phyloP scores from a whole-genome alignment of 2,113 vertebrate genomes.

The Desmodus rotundus region DNA sequence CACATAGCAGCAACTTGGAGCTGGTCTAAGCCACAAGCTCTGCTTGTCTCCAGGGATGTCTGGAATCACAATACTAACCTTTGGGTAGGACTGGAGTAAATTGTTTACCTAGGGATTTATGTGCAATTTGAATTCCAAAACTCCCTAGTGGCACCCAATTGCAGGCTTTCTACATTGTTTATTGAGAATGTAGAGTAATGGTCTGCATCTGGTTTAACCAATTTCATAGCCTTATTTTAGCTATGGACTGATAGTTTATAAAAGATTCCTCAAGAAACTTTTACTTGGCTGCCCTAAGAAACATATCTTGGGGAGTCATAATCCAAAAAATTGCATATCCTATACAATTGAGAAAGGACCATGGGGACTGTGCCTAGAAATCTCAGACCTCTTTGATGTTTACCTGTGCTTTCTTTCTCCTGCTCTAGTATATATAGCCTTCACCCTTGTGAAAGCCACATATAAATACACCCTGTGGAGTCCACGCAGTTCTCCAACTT shows the following conservation, averaged over 20 bases:
- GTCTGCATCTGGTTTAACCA: neutral
- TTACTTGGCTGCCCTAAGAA: neutral
- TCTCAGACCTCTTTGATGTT: neutral
- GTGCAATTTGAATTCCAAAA: neutral
- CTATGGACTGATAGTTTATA: neutral
- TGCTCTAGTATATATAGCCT: neutral
- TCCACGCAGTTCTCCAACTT: neutral
- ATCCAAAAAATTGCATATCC: neutral
- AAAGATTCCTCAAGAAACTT: neutral
- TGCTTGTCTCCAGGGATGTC: neutral
- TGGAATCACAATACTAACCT: neutral
- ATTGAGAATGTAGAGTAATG: neutral
- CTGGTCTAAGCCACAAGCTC: neutral
- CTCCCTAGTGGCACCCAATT: neutral
- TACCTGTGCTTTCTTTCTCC: neutral
- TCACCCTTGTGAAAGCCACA: neutral
- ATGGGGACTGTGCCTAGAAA: neutral
- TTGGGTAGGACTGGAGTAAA: neutral
- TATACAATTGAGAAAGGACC: neutral
- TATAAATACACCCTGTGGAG: neutral
- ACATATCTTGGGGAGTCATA: neutral
- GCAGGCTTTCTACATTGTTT: neutral
- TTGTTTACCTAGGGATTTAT: neutral
- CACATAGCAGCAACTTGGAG: neutral
- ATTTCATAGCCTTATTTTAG: neutral